Percentiles rank a stretch among this genome's conserved stretches.
Conservation (phyloP, 2,888 invertebrate genomes). For the Seladonia tumulorum region DNA sequence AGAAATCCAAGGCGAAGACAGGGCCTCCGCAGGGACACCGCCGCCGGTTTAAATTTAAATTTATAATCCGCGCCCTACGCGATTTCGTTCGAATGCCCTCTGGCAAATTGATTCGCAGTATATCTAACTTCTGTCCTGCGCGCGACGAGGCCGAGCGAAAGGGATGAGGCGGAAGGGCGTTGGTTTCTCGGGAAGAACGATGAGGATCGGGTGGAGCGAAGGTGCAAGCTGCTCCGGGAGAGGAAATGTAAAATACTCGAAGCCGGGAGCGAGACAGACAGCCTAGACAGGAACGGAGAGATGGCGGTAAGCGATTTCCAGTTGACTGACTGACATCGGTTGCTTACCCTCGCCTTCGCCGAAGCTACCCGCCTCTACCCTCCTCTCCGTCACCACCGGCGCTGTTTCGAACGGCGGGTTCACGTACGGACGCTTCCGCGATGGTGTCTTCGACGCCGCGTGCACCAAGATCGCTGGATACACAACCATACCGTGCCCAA, state of each 20-base stretch:
- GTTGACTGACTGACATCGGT: slow-evolving; percentile 77
- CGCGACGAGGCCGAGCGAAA: neutral
- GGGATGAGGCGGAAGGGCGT: slow-evolving; percentile 25
- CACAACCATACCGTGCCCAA: slow-evolving; percentile 39
- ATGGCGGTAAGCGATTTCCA: slow-evolving; percentile 77
- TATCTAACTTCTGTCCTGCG: slow-evolving; percentile 28
- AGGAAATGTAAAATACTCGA: slow-evolving; percentile 73
- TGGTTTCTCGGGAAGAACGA: slow-evolving; percentile 37
- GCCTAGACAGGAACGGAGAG: slow-evolving; percentile 34
- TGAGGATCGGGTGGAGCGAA: slow-evolving; percentile 12
- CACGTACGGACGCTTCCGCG: slow-evolving; percentile 10
- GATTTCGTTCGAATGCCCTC: slow-evolving; percentile 66
- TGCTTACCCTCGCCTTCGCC: slow-evolving; percentile 60
- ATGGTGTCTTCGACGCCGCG: neutral
- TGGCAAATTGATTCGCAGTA: slow-evolving; percentile 76
- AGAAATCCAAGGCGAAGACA: slow-evolving; percentile 3
- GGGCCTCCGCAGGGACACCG: slow-evolving; percentile 47
- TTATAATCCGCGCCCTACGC: slow-evolving; percentile 72
- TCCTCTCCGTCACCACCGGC: neutral
- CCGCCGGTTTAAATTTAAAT: slow-evolving; percentile 77
- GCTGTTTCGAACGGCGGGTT: slow-evolving; percentile 10
- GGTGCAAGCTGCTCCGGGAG: slow-evolving; percentile 37
- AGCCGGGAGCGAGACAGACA: slow-evolving; percentile 48
- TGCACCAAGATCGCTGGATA: slow-evolving; percentile 15
- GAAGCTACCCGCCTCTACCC: slow-evolving; percentile 22